phyloP scores from a whole-genome alignment of 2,113 vertebrate genomes.

The Polypterus senegalus region DNA sequence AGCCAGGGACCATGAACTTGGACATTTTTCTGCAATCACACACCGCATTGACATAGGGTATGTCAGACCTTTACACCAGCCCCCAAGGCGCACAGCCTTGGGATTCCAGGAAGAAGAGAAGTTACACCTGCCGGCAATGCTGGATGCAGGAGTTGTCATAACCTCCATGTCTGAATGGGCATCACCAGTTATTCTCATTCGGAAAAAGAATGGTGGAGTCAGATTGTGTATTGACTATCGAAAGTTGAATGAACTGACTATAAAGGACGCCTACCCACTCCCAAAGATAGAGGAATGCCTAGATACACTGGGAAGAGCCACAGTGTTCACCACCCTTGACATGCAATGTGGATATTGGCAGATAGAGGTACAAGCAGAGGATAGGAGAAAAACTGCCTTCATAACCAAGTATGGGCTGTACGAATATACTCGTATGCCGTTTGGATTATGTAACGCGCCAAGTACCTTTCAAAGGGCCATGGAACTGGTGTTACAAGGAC shows the following conservation, averaged over 20 bases:
- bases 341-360: too few species aligned
- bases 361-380: too few species aligned
- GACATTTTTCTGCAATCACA: background rate
- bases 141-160: background rate
- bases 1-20: background rate
- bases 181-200: slow-evolving; percentile 1
- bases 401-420: too few species aligned
- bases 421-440: too few species aligned
- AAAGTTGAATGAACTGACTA: background rate
- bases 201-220: slow-evolving; percentile 2
- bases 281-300: slow-evolving; percentile 1
- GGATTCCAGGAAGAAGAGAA: slow-evolving; percentile 1
- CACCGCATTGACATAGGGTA: background rate
- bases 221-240: slow-evolving; percentile 3
- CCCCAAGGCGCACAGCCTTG: background rate
- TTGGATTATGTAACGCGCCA: too few species aligned
- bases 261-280: background rate
- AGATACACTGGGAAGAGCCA: background rate
- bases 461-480: too few species aligned
- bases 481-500: too few species aligned
- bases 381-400: too few species aligned
- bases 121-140: background rate
- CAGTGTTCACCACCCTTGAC: slow-evolving; percentile 1
- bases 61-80: background rate
- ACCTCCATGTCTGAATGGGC: background rate